phyloP scores from a whole-genome alignment of 2,888 invertebrate genomes.

The Masnerella sp. region DNA sequence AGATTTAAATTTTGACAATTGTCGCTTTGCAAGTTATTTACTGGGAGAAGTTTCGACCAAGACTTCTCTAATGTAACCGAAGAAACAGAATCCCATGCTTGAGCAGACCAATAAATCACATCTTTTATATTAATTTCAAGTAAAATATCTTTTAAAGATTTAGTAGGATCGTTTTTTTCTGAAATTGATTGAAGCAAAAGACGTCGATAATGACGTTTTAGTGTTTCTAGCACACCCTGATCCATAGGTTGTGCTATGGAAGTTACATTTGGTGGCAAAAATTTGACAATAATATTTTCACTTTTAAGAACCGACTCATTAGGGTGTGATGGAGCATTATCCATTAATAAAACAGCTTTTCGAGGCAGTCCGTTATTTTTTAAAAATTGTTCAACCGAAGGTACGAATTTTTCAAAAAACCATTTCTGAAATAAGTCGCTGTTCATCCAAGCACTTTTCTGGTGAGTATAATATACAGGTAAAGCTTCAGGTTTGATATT shows the following conservation, averaged over 20 bases:
- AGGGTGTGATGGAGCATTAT: constrained; percentile 61
- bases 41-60: constrained; percentile 50
- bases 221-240: constrained; percentile 61
- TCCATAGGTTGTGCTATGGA: constrained; percentile 61
- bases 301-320: constrained; percentile 27
- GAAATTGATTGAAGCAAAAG: constrained; percentile 46
- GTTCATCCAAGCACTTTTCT: constrained; percentile 61
- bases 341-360: constrained; percentile 62
- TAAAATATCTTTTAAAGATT: constrained; percentile 46
- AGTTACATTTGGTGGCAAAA: constrained; percentile 62
- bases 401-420: constrained; percentile 55
- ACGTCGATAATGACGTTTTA: constrained; percentile 62
- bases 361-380: constrained; percentile 31
- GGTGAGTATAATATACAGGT: constrained; percentile 57
- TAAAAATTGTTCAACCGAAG: constrained; percentile 46
- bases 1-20: constrained; percentile 40
- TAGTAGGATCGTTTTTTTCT: constrained; percentile 34
- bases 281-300: constrained; percentile 47
- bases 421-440: constrained; percentile 44
- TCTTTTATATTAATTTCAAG: constrained; percentile 50
- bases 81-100: constrained; percentile 60
- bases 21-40: constrained; percentile 29
- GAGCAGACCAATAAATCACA: constrained; percentile 58
- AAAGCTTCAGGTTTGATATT: constrained; percentile 51
- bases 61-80: constrained; percentile 51